Conservation (phyloP, 1,140 invertebrate species). For the Leguminivora glycinivorella region DNA sequence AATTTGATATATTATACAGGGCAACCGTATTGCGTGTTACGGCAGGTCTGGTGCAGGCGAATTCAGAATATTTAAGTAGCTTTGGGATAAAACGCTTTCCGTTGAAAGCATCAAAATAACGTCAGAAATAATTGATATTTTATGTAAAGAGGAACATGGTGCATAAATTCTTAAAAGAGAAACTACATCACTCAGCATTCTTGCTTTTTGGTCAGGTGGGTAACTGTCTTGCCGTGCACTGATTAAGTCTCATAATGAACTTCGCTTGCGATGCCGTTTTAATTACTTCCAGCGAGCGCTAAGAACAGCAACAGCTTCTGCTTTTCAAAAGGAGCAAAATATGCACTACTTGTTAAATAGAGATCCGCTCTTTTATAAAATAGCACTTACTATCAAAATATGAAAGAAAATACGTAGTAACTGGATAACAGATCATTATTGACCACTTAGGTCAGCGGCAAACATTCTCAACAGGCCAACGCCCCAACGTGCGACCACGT, state of each 20-base stretch:
- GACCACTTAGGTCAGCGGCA: constrained; percentile 73
- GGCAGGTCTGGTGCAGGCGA: constrained; percentile 6
- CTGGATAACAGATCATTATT: constrained; percentile 73
- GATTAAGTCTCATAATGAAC: constrained; percentile 67
- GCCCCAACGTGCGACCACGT: constrained; percentile 57
- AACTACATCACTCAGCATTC: constrained; percentile 43
- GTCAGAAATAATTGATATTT: constrained; percentile 25
- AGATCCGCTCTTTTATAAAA: constrained; percentile 26
- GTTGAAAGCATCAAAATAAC: constrained; percentile 26
- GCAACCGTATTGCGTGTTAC: not conserved
- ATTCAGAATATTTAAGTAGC: not conserved
- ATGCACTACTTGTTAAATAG: constrained; percentile 2
- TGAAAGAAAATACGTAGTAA: constrained; percentile 57
- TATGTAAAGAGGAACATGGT: not conserved
- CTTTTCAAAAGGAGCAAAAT: constrained; percentile 11
- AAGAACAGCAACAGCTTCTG: constrained; percentile 43
- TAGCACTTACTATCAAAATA: constrained; percentile 45
- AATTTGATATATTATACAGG: not conserved
- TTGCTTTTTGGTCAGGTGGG: constrained; percentile 49
- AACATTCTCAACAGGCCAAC: constrained; percentile 75
- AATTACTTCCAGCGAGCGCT: constrained; percentile 54
- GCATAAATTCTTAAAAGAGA: constrained; percentile 44
- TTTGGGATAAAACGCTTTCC: not conserved
- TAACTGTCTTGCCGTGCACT: constrained; percentile 65
- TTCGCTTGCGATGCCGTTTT: constrained; percentile 65